Conservation (phyloP, 2,797 vertebrate species). For the Heteromormyrus szaboi region DNA sequence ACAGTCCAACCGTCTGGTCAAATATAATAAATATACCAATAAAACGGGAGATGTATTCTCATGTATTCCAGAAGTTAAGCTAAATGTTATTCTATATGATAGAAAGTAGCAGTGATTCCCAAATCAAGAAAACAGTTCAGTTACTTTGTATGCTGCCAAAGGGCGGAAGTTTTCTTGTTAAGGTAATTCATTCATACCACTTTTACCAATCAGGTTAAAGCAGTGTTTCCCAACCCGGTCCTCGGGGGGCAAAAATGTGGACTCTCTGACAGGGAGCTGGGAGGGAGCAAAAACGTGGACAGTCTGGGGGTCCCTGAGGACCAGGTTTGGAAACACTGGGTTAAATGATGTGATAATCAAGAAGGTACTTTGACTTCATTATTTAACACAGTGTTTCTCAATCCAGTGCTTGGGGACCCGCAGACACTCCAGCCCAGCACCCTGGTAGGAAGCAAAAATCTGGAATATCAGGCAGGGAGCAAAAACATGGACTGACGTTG, state of each 20-base stretch:
- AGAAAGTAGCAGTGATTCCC: background rate
- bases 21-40: constrained; percentile 12
- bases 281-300: background rate
- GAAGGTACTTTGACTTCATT: background rate
- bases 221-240: background rate
- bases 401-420: background rate
- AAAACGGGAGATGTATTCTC: constrained; percentile 9
- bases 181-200: background rate
- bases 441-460: background rate
- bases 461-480: background rate
- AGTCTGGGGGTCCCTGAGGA: background rate
- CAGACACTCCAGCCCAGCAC: background rate
- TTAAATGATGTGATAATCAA: background rate
- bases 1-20: background rate
- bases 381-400: background rate
- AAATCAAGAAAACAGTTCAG: background rate
- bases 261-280: background rate
- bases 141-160: background rate
- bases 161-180: background rate
- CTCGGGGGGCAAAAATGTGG: background rate
- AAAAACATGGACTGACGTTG: too few relatives aligned
- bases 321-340: background rate
- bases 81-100: background rate
- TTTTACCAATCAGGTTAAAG: background rate
- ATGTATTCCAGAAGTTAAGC: background rate